Evolutionary conservation across 2,113 vertebrate genomes (phyloP), one percentile per base, ranked within the genome.

Genomic region (Penelope pileata): DNA sequence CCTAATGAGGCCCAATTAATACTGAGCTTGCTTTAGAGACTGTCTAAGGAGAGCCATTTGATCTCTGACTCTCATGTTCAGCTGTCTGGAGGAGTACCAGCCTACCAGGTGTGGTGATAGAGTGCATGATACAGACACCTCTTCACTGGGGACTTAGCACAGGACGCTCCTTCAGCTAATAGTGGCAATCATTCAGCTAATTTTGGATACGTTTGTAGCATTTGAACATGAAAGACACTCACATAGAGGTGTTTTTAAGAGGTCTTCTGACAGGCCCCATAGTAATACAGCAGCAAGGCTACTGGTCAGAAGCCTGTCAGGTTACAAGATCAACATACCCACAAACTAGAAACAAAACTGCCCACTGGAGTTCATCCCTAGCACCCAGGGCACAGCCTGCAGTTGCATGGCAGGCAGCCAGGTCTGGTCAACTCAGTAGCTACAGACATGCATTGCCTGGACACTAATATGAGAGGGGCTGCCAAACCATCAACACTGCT

Each of bases 371-470:
- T 8, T 17, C 34, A 92, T 47, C 16, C 51, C 42, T 62, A 54
- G 75, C 54, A 66, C 16, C 8, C 34, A 59, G 72, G 59, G 43
- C 60, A 63, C 68, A 93, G 73, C 16, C 47, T 13, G 68, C 24
- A 29, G 1, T 3, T 16, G 32, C 1, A 6, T 29, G 50, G 64
- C 59, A 43, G 16, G 15, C 32, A 83, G 50, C 82, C 82, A 90
- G 74, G 63, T 47, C 36, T 54, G 51, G 24, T 38, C 56, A 58
- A 29, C 63, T 85, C 93, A 62, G 78, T 67, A 83, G 51, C 64
- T 51, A 26, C 1, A 2, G 29, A 43, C 14, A 9, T 3, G 0
- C 21, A 10, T 15, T 23, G 19, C 48, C 58, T 7, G 2, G 1
- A 2, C 1, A 7, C 40, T 22, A 36, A 40, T 0, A 2, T n/a